Percentiles rank a stretch among this genome's conserved stretches.
Conservation (phyloP, 2,888 invertebrate species). For the Phalangium opilio region DNA sequence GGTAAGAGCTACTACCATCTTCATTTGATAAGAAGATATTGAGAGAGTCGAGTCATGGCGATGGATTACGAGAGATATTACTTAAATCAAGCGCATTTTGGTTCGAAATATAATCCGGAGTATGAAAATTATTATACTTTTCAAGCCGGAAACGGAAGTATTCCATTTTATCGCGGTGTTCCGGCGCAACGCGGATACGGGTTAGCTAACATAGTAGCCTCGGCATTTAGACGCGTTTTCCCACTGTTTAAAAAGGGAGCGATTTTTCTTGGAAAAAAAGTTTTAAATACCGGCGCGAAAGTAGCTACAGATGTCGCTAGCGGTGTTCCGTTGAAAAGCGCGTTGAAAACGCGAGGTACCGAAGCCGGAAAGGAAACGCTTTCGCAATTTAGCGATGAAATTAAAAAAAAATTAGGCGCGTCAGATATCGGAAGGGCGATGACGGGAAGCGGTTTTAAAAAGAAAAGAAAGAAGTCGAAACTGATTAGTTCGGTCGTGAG, state of each 20-base stretch:
- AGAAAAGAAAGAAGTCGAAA: conserved; percentile 1
- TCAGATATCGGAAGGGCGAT: too few relatives aligned
- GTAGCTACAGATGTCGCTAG: conserved; percentile 5
- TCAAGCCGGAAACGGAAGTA: conserved; percentile 4
- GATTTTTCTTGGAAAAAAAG: conserved; percentile 7
- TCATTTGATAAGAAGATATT: not conserved
- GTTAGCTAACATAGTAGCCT: conserved; percentile 5
- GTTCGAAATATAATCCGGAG: too few relatives aligned
- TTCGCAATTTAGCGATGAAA: too few relatives aligned
- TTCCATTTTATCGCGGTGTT: conserved; percentile 5
- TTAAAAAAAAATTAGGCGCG: too few relatives aligned
- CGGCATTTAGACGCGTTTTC: conserved; percentile 6
- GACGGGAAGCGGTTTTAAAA: conserved; percentile 9
- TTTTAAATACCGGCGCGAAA: conserved; percentile 2
- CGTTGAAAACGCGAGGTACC: not conserved
- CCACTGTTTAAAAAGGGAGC: conserved; percentile 6
- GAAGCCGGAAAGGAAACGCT: conserved; percentile 1
- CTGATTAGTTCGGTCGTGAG: conserved; percentile 2
- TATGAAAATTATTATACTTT: conserved; percentile 6
- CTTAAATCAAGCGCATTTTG: too few relatives aligned
- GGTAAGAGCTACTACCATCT: too few relatives aligned
- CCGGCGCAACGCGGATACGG: conserved; percentile 7
- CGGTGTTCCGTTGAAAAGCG: conserved; percentile 1
- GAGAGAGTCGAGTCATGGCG: not conserved
- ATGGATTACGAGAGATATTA: too few relatives aligned